phyloP scores from a whole-genome alignment of 2,797 vertebrate species.

The Bucorvus abyssinicus region DNA sequence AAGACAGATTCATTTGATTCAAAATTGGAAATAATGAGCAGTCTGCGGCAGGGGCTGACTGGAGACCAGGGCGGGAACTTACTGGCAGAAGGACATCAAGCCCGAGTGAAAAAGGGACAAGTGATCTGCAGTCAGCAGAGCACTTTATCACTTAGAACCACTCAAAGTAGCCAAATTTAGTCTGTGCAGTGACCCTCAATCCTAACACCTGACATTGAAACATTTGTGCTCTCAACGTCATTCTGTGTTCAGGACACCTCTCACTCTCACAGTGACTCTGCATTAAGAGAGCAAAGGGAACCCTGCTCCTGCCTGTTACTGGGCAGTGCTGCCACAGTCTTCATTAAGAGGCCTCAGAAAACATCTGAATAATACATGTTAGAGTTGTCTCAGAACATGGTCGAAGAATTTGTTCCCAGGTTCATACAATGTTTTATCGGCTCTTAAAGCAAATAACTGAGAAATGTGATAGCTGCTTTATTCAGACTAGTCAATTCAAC shows the following conservation, averaged over 20 bases:
- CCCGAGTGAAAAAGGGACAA: neutral
- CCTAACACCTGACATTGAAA: neutral
- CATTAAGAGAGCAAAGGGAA: neutral
- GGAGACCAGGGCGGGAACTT: neutral
- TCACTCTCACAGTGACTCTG: neutral
- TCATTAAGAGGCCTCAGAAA: neutral
- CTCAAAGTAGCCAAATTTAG: slow-evolving; percentile 20
- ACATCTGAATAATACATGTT: neutral
- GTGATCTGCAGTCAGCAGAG: neutral
- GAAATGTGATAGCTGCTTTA: slow-evolving; percentile 8
- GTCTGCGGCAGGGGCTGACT: neutral
- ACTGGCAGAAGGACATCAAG: neutral
- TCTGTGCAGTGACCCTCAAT: neutral
- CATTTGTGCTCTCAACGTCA: neutral
- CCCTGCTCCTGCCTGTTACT: neutral
- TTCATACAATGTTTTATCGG: neutral
- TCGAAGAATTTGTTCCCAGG: neutral
- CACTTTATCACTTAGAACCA: neutral
- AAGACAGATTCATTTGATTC: neutral
- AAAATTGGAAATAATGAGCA: neutral
- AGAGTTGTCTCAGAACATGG: neutral
- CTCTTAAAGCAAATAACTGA: neutral
- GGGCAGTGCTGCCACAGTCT: neutral
- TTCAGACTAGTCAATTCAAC: neutral
- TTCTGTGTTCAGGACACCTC: neutral